Base-by-base conservation (phyloP, 2,888 invertebrate species). In the Ectobius pallidus region DNA sequence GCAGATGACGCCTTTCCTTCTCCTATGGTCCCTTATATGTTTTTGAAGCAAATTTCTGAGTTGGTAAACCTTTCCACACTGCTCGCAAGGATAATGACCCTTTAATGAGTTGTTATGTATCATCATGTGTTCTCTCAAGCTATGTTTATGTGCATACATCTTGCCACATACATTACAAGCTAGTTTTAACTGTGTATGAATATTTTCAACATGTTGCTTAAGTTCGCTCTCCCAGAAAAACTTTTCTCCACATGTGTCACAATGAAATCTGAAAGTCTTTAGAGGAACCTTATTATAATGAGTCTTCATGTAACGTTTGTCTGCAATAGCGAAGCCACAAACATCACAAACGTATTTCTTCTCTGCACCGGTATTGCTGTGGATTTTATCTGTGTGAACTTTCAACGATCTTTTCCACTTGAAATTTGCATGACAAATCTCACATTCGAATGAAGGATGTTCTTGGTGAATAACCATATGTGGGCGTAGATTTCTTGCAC, bases 141-240 rank as follows among this genome's bases (percentile, higher is more conserved):
- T 84, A 39, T 85, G 84, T 70, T 84, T 82, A 76, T 86, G 84
- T 7, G 34, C 25, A 42, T 69, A 72, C 0, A 32, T 25, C 32
- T 69, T 63, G 18, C 32, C 49, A 39, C 73, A 73, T 3, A 69
- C 25, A 14, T 69, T 62, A 18, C 69, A 68, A 32, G 80, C 79
- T 52, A 83, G 84, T 18, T 84, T 78, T 73, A 82, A 82, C 73
- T 84, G 83, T 18, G 83, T 84, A 18, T 71, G 63, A 77, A 78
- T 76, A 25, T 22, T 63, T 27, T 39, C 44, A 18, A 34, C n/a
- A 34, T 71, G 71, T 18, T n/a, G 20, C 20, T 32, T 14, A 22
- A 71, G 65, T 6, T 39, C 14, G 6, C 6, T 39, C 39, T 39
- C 14, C 7, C 39, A 14, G 7, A 9, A 9, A 14, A 9, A 39